Evolutionary conservation across 2,113 vertebrate species (phyloP).

Genomic region (Atherinomorus stipes): DNA sequence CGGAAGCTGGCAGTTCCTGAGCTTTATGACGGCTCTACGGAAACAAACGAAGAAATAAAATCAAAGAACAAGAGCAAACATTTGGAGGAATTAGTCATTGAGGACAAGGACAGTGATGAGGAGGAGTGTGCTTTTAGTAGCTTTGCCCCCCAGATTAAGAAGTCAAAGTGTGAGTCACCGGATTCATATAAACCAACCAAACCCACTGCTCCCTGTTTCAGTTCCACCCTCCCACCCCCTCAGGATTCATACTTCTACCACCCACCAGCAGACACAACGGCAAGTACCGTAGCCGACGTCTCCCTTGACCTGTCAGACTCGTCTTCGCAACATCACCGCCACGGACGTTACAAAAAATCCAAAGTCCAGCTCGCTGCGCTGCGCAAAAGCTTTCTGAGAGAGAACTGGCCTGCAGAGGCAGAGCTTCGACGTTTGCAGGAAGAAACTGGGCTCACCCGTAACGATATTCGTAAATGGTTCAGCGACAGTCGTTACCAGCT

Average conservation of each 20-base stretch:
- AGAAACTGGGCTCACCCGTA: slow-evolving; percentile 86
- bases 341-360: slow-evolving; percentile 84
- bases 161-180: slow-evolving; percentile 71
- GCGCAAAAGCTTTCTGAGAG: slow-evolving; percentile 80
- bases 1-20: slow-evolving; percentile 79
- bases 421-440: slow-evolving; percentile 85
- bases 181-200: slow-evolving; percentile 76
- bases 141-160: slow-evolving; percentile 53
- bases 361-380: slow-evolving; percentile 83
- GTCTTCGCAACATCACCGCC: slow-evolving; percentile 67
- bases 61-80: slow-evolving; percentile 34
- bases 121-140: slow-evolving; percentile 43
- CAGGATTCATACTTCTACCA: slow-evolving; percentile 83
- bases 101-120: slow-evolving; percentile 48
- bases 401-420: slow-evolving; percentile 83
- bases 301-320: slow-evolving; percentile 69
- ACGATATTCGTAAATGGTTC: slow-evolving; percentile 87
- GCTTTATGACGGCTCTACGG: slow-evolving; percentile 49
- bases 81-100: slow-evolving; percentile 53
- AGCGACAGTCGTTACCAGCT: slow-evolving; percentile 86
- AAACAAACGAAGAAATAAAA: slow-evolving; percentile 51
- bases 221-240: slow-evolving; percentile 81
- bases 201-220: slow-evolving; percentile 71
- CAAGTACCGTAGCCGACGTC: slow-evolving; percentile 57
- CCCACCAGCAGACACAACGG: slow-evolving; percentile 67